A percentile compares a stretch with the other conserved stretches of the same genome.
These are phyloP conservation scores for Rhagoletis zephyria DNA, from an alignment of 1,140 invertebrate species.

Conservation along the genomic window DNA sequence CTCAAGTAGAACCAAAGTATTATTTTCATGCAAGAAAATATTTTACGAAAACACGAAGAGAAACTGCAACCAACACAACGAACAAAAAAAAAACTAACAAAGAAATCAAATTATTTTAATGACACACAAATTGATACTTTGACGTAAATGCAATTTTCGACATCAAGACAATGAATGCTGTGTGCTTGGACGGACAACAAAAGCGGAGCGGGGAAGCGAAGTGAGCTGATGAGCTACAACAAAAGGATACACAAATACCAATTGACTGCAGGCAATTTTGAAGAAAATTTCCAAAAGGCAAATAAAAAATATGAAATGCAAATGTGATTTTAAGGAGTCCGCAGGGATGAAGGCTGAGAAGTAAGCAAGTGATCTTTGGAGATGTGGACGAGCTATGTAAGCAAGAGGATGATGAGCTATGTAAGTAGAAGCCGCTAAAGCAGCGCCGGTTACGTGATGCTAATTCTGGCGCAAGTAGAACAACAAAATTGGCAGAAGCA, in stretches of 20 bases:
- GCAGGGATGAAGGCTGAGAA: neutral
- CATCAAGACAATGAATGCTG: conserved; percentile 41
- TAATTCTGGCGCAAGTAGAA: neutral
- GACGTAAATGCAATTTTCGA: conserved; percentile 50
- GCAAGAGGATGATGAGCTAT: neutral
- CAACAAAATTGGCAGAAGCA: neutral
- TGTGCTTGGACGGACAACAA: neutral
- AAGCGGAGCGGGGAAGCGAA: neutral
- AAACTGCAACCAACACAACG: neutral
- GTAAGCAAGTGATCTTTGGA: neutral
- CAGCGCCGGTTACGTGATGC: neutral
- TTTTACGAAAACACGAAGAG: conserved; percentile 1
- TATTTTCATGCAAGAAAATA: neutral
- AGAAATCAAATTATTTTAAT: conserved; percentile 52
- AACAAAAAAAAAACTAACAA: conserved; percentile 22
- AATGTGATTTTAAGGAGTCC: conserved; percentile 23
- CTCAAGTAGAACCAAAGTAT: conserved; percentile 33
- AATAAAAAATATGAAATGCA: conserved; percentile 41
- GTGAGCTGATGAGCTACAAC: neutral
- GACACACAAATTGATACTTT: conserved; percentile 52
- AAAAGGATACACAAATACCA: conserved; percentile 34
- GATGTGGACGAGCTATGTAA: neutral
- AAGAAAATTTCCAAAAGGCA: conserved; percentile 24
- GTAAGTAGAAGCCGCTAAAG: neutral
- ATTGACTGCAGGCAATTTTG: conserved; percentile 51